Evolutionary conservation across 2,113 vertebrate genomes (phyloP), one percentile per base, ranked within the genome.

Genomic region (Redunca redunca): DNA sequence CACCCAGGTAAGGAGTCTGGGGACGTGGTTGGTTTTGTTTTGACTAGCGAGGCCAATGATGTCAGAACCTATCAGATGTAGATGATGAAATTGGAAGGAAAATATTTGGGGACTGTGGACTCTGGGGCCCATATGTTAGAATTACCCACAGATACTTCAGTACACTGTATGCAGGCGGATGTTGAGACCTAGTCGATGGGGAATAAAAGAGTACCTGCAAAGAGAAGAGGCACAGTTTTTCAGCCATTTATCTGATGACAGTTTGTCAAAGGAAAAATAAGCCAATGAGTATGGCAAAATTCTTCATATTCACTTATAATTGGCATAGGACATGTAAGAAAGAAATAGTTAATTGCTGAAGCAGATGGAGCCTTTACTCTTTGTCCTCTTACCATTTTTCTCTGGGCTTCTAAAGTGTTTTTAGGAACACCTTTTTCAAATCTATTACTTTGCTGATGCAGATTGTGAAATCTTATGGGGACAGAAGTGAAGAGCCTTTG

Each of bases 161-260:
- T 40, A 26, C 28, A 71, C 33, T 82, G 3, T 40, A n/a, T 90
- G 30, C 62, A 93, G 89, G 88, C 25, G 1, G 8, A 94, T 98
- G 91, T 82, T 95, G 13, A 95, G 93, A 95, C 94, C 84, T 52
- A 64, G 43, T 33, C 91, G 91, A 78, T 89, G 52, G 74, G 87
- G 98, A 96, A 57, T n/a, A 83, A 97, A 64, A 64, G 55, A 92
- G 87, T 1, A 3, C 40, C 53, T n/a, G 71, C 81, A 26, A 95
- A 53, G 55, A 60, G 3, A 48, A 86, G 78, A 55, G 55, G n/a
- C 36, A 77, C 14, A 7, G 30, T 93, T 96, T 97, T 93, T 92
- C 91, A 98, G 92, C 52, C 93, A 82, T 28, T 98, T 97, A 96
- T 98, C 97, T 97, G 26, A 98, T 55, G 90, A 60, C 67, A 97